Conservation (phyloP, 2,888 invertebrate genomes). For the Chalcis sispes region DNA sequence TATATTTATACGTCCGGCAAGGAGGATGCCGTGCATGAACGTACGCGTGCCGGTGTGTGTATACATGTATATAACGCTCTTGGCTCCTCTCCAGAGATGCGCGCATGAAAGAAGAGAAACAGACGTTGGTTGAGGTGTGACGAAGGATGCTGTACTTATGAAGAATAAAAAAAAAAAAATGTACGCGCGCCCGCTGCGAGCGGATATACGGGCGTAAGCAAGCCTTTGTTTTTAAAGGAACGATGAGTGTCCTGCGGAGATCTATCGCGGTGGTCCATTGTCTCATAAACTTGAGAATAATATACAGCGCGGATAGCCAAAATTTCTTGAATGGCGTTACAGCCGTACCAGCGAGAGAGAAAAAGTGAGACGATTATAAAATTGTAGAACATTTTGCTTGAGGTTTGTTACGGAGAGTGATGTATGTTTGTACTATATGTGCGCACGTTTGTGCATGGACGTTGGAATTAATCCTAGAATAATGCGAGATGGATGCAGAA, state of each 20-base stretch:
- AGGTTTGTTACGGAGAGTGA: too few relatives aligned
- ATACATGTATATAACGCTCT: too few relatives aligned
- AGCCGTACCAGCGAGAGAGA: too few relatives aligned
- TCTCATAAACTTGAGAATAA: constrained; percentile 12
- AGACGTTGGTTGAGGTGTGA: background rate
- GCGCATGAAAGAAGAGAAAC: background rate
- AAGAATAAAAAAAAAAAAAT: constrained; percentile 31
- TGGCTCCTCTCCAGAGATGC: constrained; percentile 33
- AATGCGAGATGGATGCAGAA: too few relatives aligned
- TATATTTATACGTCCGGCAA: constrained; percentile 45
- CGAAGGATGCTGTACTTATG: constrained; percentile 14
- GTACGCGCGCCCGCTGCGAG: background rate
- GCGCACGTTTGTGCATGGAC: too few relatives aligned
- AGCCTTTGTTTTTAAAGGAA: constrained; percentile 29
- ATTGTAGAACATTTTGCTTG: too few relatives aligned
- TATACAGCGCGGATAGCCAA: too few relatives aligned
- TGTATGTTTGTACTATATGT: too few relatives aligned
- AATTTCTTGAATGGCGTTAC: constrained; percentile 7
- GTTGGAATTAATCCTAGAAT: too few relatives aligned
- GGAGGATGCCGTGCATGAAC: background rate
- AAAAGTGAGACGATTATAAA: too few relatives aligned
- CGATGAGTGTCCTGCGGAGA: background rate
- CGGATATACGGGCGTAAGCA: constrained; percentile 45
- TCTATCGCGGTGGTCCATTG: constrained; percentile 24
- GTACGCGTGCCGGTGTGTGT: constrained; percentile 29